Conservation (phyloP, 2,888 invertebrate genomes). For the Heliconius hortense region DNA sequence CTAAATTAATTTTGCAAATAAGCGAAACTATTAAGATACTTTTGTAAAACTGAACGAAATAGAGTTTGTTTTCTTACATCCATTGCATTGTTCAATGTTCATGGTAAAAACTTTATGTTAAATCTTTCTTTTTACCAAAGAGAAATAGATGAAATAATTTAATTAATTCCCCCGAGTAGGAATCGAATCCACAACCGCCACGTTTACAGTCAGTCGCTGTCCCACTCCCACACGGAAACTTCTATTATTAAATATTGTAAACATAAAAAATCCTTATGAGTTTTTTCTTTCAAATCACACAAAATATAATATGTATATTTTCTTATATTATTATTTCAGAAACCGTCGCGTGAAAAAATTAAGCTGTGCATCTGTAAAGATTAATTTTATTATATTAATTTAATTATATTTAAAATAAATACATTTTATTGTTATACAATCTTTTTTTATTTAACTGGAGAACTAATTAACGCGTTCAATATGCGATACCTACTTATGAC, state of each 20-base stretch:
- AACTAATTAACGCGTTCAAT: neutral
- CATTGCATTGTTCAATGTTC: too few species aligned
- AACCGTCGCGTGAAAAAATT: constrained; percentile 23
- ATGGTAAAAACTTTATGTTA: too few species aligned
- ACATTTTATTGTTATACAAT: neutral
- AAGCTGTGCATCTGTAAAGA: constrained; percentile 33
- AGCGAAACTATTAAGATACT: neutral
- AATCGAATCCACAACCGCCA: neutral
- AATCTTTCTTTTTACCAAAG: too few species aligned
- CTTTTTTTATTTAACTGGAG: neutral
- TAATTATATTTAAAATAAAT: constrained; percentile 4
- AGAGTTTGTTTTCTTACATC: too few species aligned
- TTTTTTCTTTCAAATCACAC: neutral
- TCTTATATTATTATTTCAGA: constrained; percentile 21
- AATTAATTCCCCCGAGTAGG: neutral
- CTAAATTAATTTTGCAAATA: neutral
- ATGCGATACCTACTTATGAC: too few species aligned
- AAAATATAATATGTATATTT: neutral
- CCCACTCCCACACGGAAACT: too few species aligned
- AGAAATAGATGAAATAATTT: too few species aligned
- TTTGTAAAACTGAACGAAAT: neutral
- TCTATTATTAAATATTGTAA: too few species aligned
- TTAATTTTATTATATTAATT: constrained; percentile 2
- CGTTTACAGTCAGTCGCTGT: neutral
- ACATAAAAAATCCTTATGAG: too few species aligned